phyloP scores from a whole-genome alignment of 2,797 vertebrate genomes.

The Cirrhinus mrigala region DNA sequence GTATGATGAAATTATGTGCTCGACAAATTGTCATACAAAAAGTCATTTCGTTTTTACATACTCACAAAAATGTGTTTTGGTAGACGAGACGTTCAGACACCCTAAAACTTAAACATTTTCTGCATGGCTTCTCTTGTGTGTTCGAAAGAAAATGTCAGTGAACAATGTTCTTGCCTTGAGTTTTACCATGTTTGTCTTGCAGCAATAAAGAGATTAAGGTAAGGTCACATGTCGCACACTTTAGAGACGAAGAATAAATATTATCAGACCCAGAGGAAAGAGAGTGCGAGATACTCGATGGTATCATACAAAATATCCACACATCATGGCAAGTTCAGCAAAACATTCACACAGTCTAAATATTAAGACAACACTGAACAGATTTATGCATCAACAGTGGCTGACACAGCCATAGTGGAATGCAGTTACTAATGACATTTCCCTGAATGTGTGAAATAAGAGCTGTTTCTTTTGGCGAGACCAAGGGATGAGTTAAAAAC shows the following conservation, averaged over 20 bases:
- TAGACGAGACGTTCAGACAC: neutral
- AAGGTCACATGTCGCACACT: neutral
- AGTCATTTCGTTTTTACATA: neutral
- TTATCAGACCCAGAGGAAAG: slow-evolving; percentile 8
- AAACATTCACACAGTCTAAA: neutral
- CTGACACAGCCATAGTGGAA: slow-evolving; percentile 12
- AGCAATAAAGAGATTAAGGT: slow-evolving; percentile 13
- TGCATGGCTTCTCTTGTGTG: neutral
- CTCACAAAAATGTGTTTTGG: neutral
- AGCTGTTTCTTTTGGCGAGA: slow-evolving; percentile 16
- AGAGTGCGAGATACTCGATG: neutral
- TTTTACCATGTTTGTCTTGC: slow-evolving; percentile 23
- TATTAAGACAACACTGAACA: slow-evolving; percentile 21
- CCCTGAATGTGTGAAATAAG: neutral
- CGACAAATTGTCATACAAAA: neutral
- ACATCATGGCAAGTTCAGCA: slow-evolving; percentile 4
- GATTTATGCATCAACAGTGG: slow-evolving; percentile 10
- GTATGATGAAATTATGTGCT: neutral
- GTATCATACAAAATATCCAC: slow-evolving; percentile 8
- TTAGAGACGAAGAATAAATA: slow-evolving; percentile 4
- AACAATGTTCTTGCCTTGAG: neutral
- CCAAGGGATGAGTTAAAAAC: neutral
- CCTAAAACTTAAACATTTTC: neutral
- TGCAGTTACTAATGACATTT: slow-evolving; percentile 21
- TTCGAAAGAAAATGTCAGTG: slow-evolving; percentile 14